Evolutionary conservation across 2,888 invertebrate species (phyloP), one percentile per base, ranked within the genome.

Genomic region (Ennomos quercinarius): DNA sequence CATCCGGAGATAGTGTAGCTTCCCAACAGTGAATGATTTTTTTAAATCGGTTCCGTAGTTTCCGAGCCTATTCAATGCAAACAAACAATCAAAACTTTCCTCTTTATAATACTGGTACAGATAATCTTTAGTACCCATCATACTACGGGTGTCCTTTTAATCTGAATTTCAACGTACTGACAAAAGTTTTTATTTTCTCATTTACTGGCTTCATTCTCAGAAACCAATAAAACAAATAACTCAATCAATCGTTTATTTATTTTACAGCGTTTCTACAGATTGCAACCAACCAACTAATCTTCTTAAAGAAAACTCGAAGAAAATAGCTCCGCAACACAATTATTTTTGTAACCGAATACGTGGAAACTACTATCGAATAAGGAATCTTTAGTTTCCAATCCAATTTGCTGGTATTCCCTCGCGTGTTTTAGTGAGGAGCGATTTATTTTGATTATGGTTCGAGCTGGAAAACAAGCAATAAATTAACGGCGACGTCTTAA

Each of bases 391-490:
- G 80, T 82, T 83, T 80, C 82, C 80, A 86, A 86, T 86, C 85
- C 83, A 87, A 85, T 88, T 89, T 87, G 81, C 77, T 78, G 69
- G 78, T 80, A 86, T 84, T 83, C 84, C 85, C 83, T 89, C 73
- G 91, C 91, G 91, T 91, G 91, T 84, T 84, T 82, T 80, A 74
- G 75, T 69, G 74, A 75, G 77, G 76, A 83, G 74, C 89, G 86
- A 91, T 91, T 91, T 89, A 84, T 91, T 90, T 89, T 87, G 89
- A 91, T 91, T 90, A 90, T 86, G 78, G 84, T 84, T 84, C 73
- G 77, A 77, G 76, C 75, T 72, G 78, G 84, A 87, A 86, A 89
- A 89, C 89, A 85, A 83, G 80, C 86, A 76, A 87, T 91, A 91
- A 91, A 91, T 91, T 89, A 87, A 87, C 81, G 78, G 74, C 70